Evolutionary conservation across 2,888 invertebrate species (phyloP), one percentile per base, ranked within the genome.

Genomic region (Tinea trinotella): DNA sequence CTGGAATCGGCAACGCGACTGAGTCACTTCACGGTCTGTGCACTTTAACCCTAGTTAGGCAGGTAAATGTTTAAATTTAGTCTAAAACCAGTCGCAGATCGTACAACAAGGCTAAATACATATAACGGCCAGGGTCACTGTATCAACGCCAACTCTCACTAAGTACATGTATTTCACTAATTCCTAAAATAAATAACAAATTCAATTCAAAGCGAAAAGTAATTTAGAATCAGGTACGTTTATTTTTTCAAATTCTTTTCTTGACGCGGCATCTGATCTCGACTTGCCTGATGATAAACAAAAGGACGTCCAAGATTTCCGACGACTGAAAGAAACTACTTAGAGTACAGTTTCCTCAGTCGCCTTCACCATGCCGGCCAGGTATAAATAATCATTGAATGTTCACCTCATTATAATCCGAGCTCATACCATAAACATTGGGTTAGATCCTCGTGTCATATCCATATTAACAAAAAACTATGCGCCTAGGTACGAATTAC

Each of bases 51-150:
- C 46, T n/a, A 46, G 17, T 19, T 17, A 9, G 19, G n/a, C 18
- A 46, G 46, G 46, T 19, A 46, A 46, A 46, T 46, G 46, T 46
- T 46, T n/a, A 46, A 40, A 40, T 40, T 40, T 17, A 2, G 40
- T 15, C 40, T 46, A 46, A n/a, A 46, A 46, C 46, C 46, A 15
- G 46, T 46, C n/a, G 44, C 48, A 54, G 48, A 46, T 44, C 55
- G 48, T 53, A 35, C 17, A 46, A 52, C 53, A 53, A 55, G 55
- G 55, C 52, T 55, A 44, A 35, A 48, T n/a, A n/a, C n/a, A n/a
- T 55, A 55, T 55, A 55, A 35, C 53, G 52, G 55, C 46, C 55
- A 55, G 53, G 55, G 55, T 44, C 55, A 35, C 12, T 15, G 15
- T 50, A 50, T 50, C 50, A 19, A 18, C 53, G 46, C 55, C 44